Evolutionary conservation across 2,113 vertebrate genomes (phyloP), one percentile per base, ranked within the genome.

Genomic region (Ctenodactylus gundi): DNA sequence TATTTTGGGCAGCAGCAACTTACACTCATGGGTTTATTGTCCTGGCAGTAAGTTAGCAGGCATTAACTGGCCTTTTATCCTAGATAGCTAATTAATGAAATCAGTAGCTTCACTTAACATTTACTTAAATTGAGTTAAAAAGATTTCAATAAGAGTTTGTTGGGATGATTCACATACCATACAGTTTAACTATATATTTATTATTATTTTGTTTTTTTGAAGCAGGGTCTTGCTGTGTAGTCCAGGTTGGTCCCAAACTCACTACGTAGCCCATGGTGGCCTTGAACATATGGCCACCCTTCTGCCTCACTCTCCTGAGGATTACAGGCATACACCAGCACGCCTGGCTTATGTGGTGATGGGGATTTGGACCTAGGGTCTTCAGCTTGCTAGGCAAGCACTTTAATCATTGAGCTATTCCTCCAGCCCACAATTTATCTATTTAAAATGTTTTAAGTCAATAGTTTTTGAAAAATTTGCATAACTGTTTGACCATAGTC

Each of bases 81-180:
- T 78, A 6, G 34, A 34, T 0, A 60, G 64, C 67, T 91, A 34
- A 58, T 89, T 94, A 73, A 53, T 85, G 55, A 49, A 94, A 78
- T 75, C 46, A 68, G 1, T 62, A 78, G 57, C 51, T 86, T 92
- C 51, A 89, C 85, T 85, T 89, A 78, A 85, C 77, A 65, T 76
- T 68, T 78, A 36, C 41, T 86, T 65, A 77, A 94, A 58, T 34
- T 85, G 76, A 70, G 49, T 81, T 7, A 85, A 78, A 96, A 90
- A 39, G 8, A 31, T 31, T 57, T 93, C 80, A 81, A 44, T 82
- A 75, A 83, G 27, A 65, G 18, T 95, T 84, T 94, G 31, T 92
- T 57, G 60, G 85, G 67, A 27, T 34, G 85, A 90, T 87, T 94
- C 46, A 85, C 9, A 72, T 90, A 75, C 13, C 20, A 57, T 84